Percentiles rank a stretch among this genome's conserved stretches.
These are phyloP conservation scores for Pristionchus fissidentatus DNA, from an alignment of 2,888 invertebrate genomes.

Conservation along the genomic window DNA sequence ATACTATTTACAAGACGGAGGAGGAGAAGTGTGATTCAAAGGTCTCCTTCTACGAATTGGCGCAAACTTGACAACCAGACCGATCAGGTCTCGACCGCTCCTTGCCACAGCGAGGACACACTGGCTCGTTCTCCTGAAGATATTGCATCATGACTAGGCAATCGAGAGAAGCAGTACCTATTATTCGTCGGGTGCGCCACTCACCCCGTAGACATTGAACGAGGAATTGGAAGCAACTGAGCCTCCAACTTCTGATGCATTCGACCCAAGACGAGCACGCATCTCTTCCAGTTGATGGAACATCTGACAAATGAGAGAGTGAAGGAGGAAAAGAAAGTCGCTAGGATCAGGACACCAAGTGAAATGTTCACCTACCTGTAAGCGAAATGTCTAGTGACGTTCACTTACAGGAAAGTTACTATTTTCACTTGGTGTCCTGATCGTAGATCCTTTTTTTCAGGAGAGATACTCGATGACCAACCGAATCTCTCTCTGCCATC, in stretches of 20 bases:
- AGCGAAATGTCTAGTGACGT: not conserved
- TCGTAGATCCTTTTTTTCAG: not conserved
- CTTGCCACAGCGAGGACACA: constrained; percentile 64
- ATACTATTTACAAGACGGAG: not conserved
- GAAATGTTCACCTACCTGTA: no score
- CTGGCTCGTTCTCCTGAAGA: constrained; percentile 55
- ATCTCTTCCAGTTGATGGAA: constrained; percentile 42
- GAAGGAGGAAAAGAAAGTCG: no score
- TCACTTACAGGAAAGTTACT: not conserved
- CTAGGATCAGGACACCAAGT: no score
- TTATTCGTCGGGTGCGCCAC: not conserved
- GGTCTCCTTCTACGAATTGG: not conserved
- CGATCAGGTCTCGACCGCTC: constrained; percentile 56
- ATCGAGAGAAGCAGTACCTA: not conserved
- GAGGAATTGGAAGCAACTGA: constrained; percentile 12
- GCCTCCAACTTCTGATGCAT: constrained; percentile 18
- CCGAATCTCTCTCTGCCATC: constrained; percentile 55
- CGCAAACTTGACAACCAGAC: constrained; percentile 51
- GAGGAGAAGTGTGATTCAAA: not conserved
- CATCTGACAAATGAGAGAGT: not conserved
- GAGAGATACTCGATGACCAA: not conserved
- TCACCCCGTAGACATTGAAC: constrained; percentile 44
- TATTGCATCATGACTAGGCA: not conserved
- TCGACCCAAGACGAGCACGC: constrained; percentile 20
- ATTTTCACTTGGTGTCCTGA: no score